A percentile compares a stretch with the other conserved stretches of the same genome.
Conservation (phyloP, 1,140 invertebrate species). For the Lysiphlebus fabarum region DNA sequence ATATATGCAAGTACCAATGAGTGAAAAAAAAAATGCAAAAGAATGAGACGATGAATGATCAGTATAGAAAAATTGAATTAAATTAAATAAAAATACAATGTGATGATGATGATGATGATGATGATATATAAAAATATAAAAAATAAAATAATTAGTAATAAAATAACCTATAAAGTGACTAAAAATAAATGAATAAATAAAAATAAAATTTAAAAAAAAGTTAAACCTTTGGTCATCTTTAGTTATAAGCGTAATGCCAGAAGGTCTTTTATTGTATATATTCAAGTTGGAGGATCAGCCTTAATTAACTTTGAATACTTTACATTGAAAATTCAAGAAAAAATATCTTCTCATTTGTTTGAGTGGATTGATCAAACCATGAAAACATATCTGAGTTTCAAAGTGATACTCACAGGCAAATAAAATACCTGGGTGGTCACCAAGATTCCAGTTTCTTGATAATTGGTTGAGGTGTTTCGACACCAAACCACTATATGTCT, state of each 20-base stretch:
- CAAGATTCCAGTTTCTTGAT: constrained; percentile 56
- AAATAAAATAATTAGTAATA: background rate
- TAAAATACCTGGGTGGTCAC: constrained; percentile 44
- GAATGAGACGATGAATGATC: no score
- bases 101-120: no score
- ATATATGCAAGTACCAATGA: background rate
- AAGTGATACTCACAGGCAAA: constrained; percentile 20
- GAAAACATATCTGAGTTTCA: constrained; percentile 1
- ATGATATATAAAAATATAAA: background rate
- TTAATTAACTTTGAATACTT: constrained; percentile 52
- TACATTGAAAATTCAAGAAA: constrained; percentile 35
- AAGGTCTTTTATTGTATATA: constrained; percentile 38
- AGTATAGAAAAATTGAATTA: background rate
- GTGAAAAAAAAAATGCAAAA: background rate
- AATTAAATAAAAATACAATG: background rate
- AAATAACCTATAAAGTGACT: constrained; percentile 12
- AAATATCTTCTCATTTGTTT: background rate
- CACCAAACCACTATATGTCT: constrained; percentile 47
- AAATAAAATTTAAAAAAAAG: constrained; percentile 23
- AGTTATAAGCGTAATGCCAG: constrained; percentile 42
- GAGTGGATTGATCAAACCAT: no score
- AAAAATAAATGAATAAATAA: constrained; percentile 16
- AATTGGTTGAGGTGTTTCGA: constrained; percentile 58
- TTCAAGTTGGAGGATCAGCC: constrained; percentile 45
- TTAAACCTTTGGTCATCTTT: constrained; percentile 26